Conservation (phyloP, 2,113 vertebrate genomes). For the Hyla sarda region DNA sequence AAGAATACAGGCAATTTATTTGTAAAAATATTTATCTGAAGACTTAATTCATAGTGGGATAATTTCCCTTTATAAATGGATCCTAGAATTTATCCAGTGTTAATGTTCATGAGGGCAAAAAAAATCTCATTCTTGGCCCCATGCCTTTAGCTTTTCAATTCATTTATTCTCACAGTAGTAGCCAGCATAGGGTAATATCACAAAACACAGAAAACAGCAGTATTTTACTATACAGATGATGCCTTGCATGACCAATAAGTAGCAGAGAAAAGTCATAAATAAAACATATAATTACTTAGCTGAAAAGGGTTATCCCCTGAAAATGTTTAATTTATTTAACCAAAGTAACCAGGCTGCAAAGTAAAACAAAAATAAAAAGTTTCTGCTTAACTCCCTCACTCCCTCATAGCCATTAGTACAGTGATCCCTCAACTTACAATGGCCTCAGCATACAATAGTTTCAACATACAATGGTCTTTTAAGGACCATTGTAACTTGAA, state of each 20-base stretch:
- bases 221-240: background rate
- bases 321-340: too few species aligned
- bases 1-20: background rate
- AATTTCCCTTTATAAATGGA: background rate
- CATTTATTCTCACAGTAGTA: background rate
- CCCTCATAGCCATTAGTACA: too few species aligned
- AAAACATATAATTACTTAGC: background rate
- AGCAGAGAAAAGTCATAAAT: background rate
- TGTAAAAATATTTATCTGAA: slow-evolving; percentile 13
- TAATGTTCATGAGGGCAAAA: background rate
- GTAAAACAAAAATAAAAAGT: too few species aligned
- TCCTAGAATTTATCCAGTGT: background rate
- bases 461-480: too few species aligned
- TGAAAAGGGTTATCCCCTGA: too few species aligned
- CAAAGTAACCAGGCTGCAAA: too few species aligned
- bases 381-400: too few species aligned
- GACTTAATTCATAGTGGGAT: slow-evolving; percentile 10
- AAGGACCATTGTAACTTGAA: too few species aligned
- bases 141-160: background rate
- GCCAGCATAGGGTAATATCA: background rate
- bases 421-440: too few species aligned
- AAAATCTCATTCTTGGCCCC: background rate
- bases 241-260: background rate
- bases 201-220: background rate
- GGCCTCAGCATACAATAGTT: too few species aligned